These are phyloP conservation scores for Myiothlypis coronata DNA, from an alignment of 2,797 vertebrate species.

Conservation along the genomic window DNA sequence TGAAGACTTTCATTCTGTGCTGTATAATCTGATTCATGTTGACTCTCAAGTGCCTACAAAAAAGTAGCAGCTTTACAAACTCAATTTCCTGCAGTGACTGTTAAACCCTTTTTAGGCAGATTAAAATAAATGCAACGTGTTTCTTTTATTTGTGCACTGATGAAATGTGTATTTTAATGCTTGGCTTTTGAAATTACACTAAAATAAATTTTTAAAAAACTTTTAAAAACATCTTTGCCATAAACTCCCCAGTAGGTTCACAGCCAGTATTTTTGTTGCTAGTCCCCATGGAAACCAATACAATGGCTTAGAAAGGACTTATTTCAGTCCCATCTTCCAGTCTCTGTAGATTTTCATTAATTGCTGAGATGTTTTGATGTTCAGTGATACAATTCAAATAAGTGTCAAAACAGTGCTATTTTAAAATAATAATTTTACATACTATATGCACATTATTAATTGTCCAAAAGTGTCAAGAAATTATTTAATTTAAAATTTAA, in stretches of 20 bases:
- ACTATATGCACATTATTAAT: not conserved
- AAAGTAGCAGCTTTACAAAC: not conserved
- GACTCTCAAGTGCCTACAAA: not conserved
- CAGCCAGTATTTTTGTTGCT: constrained; percentile 27
- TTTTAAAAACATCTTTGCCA: not conserved
- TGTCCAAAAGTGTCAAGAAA: not conserved
- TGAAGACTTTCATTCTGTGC: not conserved
- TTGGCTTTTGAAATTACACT: not conserved
- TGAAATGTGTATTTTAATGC: not conserved
- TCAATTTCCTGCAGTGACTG: not conserved
- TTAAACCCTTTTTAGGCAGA: not conserved
- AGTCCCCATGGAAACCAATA: not conserved
- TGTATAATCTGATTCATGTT: not conserved
- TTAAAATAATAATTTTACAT: not conserved
- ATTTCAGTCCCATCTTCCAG: not conserved
- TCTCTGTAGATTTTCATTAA: not conserved
- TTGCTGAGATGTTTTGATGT: not conserved
- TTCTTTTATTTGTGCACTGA: not conserved
- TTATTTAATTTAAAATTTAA: not conserved
- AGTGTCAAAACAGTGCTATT: not conserved
- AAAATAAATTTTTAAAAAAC: not conserved
- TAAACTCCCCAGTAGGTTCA: not conserved
- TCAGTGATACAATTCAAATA: not conserved
- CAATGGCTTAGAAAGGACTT: not conserved
- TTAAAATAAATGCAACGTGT: not conserved